Percentiles rank a stretch among this genome's conserved stretches.
Conservation (phyloP, 2,797 vertebrate species). For the Tapirus indicus region DNA sequence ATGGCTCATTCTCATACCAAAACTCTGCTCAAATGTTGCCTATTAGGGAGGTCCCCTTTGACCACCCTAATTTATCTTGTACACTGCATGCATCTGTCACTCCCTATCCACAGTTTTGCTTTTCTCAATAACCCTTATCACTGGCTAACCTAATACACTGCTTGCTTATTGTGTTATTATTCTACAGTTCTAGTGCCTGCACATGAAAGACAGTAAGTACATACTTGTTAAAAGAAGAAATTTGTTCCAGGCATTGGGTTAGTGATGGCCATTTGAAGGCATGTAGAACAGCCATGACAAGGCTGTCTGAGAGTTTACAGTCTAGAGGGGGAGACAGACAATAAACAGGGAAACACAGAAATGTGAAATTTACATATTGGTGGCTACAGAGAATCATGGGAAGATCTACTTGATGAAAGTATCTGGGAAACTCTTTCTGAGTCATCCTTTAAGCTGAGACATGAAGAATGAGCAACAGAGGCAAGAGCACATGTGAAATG, state of each 20-base stretch:
- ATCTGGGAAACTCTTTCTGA: neutral
- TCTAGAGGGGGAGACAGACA: neutral
- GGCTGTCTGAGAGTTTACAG: neutral
- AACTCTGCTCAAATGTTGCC: neutral
- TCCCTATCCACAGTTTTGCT: neutral
- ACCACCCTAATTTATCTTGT: neutral
- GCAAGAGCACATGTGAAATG: neutral
- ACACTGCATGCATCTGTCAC: neutral
- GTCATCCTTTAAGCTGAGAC: neutral
- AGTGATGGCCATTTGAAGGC: neutral
- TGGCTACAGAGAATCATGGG: neutral
- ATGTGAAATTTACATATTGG: neutral
- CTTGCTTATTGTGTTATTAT: neutral
- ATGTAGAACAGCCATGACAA: too few relatives aligned
- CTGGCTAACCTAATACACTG: neutral
- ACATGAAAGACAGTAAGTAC: neutral
- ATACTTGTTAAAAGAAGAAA: neutral
- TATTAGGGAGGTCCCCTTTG: neutral
- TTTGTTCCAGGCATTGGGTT: neutral
- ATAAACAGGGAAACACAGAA: neutral
- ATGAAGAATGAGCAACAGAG: neutral
- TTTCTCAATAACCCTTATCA: neutral
- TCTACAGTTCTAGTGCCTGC: neutral
- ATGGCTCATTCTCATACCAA: neutral
- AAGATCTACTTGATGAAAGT: neutral